Percentiles rank a stretch among this genome's conserved stretches.
phyloP scores from a whole-genome alignment of 2,888 invertebrate genomes.

The Pedicia rivosa region DNA sequence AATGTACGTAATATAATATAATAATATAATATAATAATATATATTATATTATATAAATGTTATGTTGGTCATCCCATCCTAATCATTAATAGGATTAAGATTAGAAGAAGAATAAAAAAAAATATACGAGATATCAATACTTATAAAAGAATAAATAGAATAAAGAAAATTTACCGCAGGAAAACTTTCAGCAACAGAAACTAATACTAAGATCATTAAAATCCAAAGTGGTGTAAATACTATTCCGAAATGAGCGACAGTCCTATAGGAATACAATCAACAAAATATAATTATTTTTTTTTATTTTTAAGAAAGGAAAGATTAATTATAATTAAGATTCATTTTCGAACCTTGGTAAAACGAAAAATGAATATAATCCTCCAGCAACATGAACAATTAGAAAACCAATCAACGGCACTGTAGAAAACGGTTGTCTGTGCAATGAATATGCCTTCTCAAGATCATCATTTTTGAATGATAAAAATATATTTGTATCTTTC shows the following conservation, averaged over 20 bases:
- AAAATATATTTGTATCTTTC: constrained; percentile 46
- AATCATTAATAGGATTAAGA: too few relatives aligned
- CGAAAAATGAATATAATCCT: constrained; percentile 35
- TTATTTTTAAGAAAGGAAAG: not conserved
- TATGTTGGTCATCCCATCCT: too few relatives aligned
- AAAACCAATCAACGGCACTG: constrained; percentile 44
- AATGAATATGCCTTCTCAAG: constrained; percentile 50
- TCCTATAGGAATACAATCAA: constrained; percentile 14
- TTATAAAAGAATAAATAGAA: not conserved
- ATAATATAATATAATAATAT: too few relatives aligned
- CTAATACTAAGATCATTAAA: constrained; percentile 26
- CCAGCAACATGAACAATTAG: constrained; percentile 42
- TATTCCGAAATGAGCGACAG: constrained; percentile 23
- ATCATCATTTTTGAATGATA: constrained; percentile 47
- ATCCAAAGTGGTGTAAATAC: constrained; percentile 22
- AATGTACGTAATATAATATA: too few relatives aligned
- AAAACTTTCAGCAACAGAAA: constrained; percentile 30
- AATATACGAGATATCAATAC: too few relatives aligned
- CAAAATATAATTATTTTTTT: not conserved
- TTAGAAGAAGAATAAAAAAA: too few relatives aligned
- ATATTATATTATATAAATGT: too few relatives aligned
- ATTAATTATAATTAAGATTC: constrained; percentile 6
- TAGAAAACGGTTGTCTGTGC: constrained; percentile 48
- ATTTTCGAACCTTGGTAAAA: constrained; percentile 36
- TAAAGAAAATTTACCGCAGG: constrained; percentile 14